Evolutionary conservation across 2,888 invertebrate species (phyloP), one percentile per base, ranked within the genome.

Genomic region (Cremastinae sp.): DNA sequence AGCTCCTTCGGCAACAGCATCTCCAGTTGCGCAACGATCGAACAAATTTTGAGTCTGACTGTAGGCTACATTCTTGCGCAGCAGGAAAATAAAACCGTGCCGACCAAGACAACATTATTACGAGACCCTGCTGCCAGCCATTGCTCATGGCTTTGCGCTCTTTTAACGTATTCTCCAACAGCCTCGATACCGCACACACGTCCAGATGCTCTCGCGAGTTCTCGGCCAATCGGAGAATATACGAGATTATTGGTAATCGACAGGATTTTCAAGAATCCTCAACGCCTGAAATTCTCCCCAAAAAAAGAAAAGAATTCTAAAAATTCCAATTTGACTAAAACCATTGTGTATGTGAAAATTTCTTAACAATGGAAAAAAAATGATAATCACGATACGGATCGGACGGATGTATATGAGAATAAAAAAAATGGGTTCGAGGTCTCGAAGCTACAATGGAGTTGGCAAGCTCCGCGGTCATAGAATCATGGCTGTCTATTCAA

Each of bases 401-500:
- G 64, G 53, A 41, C 56, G 41, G 35, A 20, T 56, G 84, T 84
- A 81, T 83, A 84, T 84, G 86, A 84, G 83, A 83, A 83, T 85
- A 87, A 87, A 88, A 86, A 88, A 88, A 86, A 56, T 84, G 84
- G 82, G 78, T 51, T 41, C 80, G 80, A 87, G 71, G 74, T 55
- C 61, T 70, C 37, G 85, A 82, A 78, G 86, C 83, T 87, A 89
- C 89, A 89, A 89, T 89, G 85, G 87, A 89, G 86, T 89, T 89
- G 89, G 89, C 89, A 89, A 88, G 87, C 85, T 87, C 83, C 83
- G 83, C 80, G 87, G 87, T 89, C 89, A 86, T 89, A 87, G 88
- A 89, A 89, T 88, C 89, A 87, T 88, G 86, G 86, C 88, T 87
- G 88, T 88, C 89, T 89, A 89, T 89, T 89, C 88, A 89, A 89